Conservation (phyloP, 1,140 invertebrate genomes). For the Schlechtendalia chinensis region DNA sequence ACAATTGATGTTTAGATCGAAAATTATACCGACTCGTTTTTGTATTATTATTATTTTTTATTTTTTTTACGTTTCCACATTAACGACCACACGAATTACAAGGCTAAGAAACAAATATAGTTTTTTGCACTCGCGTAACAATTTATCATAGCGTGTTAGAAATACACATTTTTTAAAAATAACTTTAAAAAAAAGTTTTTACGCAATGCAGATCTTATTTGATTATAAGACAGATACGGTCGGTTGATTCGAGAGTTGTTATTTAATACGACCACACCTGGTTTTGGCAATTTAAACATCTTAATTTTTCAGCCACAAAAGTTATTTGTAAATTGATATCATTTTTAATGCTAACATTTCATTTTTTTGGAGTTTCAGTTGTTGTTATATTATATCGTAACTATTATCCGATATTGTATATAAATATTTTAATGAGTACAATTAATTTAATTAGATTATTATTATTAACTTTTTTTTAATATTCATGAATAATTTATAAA, state of each 20-base stretch:
- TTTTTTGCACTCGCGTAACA: neutral
- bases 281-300: conserved; percentile 16
- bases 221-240: conserved; percentile 24
- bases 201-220: conserved; percentile 20
- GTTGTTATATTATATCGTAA: too few relatives aligned
- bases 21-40: neutral
- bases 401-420: too few relatives aligned
- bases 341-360: neutral
- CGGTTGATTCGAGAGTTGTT: conserved; percentile 4
- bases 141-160: conserved; percentile 22
- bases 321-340: neutral
- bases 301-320: neutral
- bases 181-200: conserved; percentile 12
- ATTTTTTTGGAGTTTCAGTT: too few relatives aligned
- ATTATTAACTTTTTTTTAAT: too few relatives aligned
- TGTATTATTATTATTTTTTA: neutral
- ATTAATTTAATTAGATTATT: too few relatives aligned
- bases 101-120: neutral
- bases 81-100: neutral
- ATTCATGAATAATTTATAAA: too few relatives aligned
- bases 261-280: neutral
- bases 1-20: neutral
- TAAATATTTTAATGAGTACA: too few relatives aligned
- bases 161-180: conserved; percentile 3
- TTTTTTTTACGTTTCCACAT: neutral